These are phyloP conservation scores for Parotia lawesii DNA, from an alignment of 2,113 vertebrate species.

Conservation along the genomic window DNA sequence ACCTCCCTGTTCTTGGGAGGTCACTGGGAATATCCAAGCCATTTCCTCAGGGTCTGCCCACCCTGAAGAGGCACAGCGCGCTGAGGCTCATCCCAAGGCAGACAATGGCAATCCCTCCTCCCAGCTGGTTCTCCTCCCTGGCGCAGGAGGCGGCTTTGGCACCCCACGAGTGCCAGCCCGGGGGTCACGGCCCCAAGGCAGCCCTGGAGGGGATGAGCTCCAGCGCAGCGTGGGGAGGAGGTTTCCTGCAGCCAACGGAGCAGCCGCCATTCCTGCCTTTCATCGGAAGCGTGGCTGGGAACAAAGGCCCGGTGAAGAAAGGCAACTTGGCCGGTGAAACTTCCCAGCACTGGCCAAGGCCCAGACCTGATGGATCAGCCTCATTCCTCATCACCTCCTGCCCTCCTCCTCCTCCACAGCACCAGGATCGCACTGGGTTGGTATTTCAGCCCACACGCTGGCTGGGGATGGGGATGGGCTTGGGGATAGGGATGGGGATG, in stretches of 20 bases:
- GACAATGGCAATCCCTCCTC: not conserved
- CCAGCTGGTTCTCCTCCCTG: not conserved
- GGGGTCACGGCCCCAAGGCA: not conserved
- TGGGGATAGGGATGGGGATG: accelerated
- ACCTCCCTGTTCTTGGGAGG: not conserved
- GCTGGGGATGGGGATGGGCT: not conserved
- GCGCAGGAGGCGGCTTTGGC: not conserved
- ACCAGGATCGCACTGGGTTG: accelerated
- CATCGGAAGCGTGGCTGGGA: not conserved
- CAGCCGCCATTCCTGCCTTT: not conserved
- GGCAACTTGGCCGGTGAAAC: not conserved
- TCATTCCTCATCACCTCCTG: not conserved
- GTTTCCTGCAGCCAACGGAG: not conserved
- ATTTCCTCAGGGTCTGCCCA: not conserved
- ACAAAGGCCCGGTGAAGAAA: conserved; percentile 9
- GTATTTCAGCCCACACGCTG: accelerated
- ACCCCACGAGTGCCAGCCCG: accelerated
- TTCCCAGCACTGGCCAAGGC: not conserved
- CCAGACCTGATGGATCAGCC: not conserved
- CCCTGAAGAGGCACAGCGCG: not conserved
- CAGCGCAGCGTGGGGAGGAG: not conserved
- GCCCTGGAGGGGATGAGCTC: not conserved
- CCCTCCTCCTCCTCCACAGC: not conserved
- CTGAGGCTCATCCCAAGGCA: not conserved
- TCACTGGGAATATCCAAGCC: accelerated